Base-by-base conservation (phyloP, 2,888 invertebrate species). In the Troides aeacus region DNA sequence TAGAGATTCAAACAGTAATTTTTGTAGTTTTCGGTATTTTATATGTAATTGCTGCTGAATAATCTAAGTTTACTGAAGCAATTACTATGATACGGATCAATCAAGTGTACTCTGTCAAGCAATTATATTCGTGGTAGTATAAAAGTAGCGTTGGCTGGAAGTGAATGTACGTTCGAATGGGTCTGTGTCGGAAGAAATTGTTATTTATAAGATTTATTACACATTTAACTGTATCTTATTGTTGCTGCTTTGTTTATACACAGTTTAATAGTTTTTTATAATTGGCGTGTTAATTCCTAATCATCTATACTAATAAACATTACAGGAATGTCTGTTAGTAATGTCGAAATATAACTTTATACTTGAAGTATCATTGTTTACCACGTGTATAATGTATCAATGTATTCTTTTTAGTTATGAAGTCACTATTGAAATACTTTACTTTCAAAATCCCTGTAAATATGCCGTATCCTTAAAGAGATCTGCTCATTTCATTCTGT, bases 51-150 rank as follows among this genome's bases (percentile, higher is more conserved):
- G 80, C 79, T 75, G 79, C 81, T 68, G 79, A 76, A 76, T 73
- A 76, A 76, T 76, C 77, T 79, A 79, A 84, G 85, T 84, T 86
- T 86, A 85, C 79, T 69, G 76, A 81, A 74, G 78, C 86, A 86
- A 89, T 89, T 86, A 86, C 84, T 81, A 83, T 80, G 87, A 86
- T 88, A 87, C 79, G 74, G 80, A 88, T 87, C 85, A 79, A 81
- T 81, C 81, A 79, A 79, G 76, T 76, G 76, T 75, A 74, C 76
- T 76, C 75, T 75, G 79, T 82, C 76, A 76, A 76, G 58, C 78
- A 83, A 86, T 87, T 86, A 85, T 80, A 75, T 78, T 84, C 82
- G 82, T 83, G 79, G 73, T 67, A 76, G 77, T 77, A 80, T 76
- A 79, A 76, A 77, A 78, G 74, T 75, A 71, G 75, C 74, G 74